phyloP scores from a whole-genome alignment of 2,888 invertebrate genomes.

The Parapristionchus giblindavisi region DNA sequence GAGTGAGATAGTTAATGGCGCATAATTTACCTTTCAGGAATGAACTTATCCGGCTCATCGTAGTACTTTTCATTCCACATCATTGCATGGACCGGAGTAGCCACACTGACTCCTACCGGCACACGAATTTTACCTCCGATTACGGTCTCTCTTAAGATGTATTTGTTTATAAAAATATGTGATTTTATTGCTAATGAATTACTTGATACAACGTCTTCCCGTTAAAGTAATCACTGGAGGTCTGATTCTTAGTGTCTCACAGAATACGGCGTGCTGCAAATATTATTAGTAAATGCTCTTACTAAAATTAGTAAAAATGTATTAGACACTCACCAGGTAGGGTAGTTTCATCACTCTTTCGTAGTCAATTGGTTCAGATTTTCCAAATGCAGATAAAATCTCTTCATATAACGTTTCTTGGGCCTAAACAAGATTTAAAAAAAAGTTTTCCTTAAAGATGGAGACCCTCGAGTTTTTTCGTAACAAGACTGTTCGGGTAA shows the following conservation, averaged over 20 bases:
- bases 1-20: neutral
- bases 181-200: neutral
- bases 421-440: neutral
- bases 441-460: neutral
- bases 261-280: constrained; percentile 36
- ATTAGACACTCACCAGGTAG: constrained; percentile 12
- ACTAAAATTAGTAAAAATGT: too few species aligned
- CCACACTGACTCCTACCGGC: neutral
- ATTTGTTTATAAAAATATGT: neutral
- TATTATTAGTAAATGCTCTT: too few species aligned
- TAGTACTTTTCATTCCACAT: constrained; percentile 24
- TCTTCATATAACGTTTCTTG: constrained; percentile 26
- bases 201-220: constrained; percentile 24
- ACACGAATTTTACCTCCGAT: constrained; percentile 16
- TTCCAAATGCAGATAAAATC: constrained; percentile 9
- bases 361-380: constrained; percentile 18
- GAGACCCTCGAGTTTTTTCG: too few species aligned
- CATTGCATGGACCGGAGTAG: constrained; percentile 15
- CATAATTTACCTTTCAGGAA: constrained; percentile 14
- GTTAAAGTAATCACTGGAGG: constrained; percentile 29
- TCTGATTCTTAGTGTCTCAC: constrained; percentile 7
- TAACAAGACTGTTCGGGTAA: too few species aligned
- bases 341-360: constrained; percentile 35
- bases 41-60: constrained; percentile 8
- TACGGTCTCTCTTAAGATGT: constrained; percentile 8